These are phyloP conservation scores for Aix galericulata DNA, from an alignment of 2,113 vertebrate species.

Conservation along the genomic window DNA sequence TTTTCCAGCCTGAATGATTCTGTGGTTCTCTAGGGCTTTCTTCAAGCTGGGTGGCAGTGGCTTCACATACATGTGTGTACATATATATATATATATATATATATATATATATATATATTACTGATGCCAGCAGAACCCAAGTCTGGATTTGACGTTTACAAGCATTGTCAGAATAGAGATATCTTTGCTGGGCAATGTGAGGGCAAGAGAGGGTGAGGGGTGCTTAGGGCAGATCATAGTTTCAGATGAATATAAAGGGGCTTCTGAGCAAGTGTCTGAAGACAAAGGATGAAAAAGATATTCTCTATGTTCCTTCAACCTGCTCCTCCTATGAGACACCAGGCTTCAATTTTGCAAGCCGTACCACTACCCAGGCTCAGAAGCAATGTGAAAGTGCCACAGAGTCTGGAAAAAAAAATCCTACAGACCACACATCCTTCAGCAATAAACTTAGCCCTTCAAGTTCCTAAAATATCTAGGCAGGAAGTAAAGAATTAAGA, in stretches of 20 bases:
- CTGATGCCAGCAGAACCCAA: not conserved
- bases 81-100: no score
- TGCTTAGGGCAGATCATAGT: not conserved
- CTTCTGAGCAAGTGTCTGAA: not conserved
- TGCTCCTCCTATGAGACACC: not conserved
- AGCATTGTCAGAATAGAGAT: not conserved
- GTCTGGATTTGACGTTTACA: not conserved
- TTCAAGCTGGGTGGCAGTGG: not conserved
- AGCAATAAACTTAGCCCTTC: not conserved
- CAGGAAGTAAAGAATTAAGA: not conserved
- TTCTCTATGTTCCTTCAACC: not conserved
- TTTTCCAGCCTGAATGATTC: no score
- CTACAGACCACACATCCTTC: not conserved
- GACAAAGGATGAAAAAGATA: not conserved
- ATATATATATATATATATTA: not conserved
- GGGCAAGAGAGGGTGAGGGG: not conserved
- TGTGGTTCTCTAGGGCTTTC: not conserved
- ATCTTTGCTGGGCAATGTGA: not conserved
- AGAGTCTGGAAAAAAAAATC: not conserved
- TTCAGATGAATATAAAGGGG: not conserved
- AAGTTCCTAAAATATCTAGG: not conserved
- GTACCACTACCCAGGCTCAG: not conserved
- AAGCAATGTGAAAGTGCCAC: fast-evolving
- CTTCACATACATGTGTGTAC: not conserved
- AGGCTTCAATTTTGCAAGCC: not conserved